phyloP scores from a whole-genome alignment of 2,113 vertebrate species.

The Calonectris borealis region DNA sequence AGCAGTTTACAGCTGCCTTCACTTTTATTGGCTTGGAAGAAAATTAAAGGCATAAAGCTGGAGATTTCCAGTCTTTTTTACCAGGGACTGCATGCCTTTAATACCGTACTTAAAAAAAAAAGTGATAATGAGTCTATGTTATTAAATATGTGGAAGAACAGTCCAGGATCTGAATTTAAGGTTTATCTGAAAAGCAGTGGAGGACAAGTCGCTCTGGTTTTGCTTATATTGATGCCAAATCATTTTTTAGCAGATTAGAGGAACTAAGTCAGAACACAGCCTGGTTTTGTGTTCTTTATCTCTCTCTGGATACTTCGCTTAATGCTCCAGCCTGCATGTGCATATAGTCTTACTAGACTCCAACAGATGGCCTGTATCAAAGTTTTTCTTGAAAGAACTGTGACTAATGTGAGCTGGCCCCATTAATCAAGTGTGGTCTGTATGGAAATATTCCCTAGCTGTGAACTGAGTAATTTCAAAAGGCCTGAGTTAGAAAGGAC shows the following conservation, averaged over 20 bases:
- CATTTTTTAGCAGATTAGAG: constrained; percentile 11
- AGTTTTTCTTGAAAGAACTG: constrained; percentile 42
- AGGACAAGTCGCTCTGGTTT: background rate
- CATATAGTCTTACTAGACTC: background rate
- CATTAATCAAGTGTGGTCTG: constrained; percentile 5
- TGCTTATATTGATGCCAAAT: background rate
- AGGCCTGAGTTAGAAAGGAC: background rate
- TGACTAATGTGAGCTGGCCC: constrained; percentile 23
- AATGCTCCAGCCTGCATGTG: background rate
- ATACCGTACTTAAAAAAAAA: background rate
- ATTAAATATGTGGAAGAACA: background rate
- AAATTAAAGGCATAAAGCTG: background rate
- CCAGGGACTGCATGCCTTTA: background rate
- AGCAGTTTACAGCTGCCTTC: fast-evolving
- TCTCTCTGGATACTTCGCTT: background rate
- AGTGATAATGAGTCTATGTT: background rate
- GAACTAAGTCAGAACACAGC: background rate
- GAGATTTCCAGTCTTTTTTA: background rate
- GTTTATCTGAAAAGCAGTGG: background rate
- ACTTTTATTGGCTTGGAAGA: background rate
- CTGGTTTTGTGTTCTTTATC: background rate
- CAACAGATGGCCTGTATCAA: constrained; percentile 44
- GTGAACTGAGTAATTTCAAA: constrained; percentile 1
- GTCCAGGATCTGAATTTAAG: background rate
- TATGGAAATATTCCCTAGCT: background rate